Base-by-base conservation (phyloP, 2,113 vertebrate species). In the Sakesphorus luctuosus region DNA sequence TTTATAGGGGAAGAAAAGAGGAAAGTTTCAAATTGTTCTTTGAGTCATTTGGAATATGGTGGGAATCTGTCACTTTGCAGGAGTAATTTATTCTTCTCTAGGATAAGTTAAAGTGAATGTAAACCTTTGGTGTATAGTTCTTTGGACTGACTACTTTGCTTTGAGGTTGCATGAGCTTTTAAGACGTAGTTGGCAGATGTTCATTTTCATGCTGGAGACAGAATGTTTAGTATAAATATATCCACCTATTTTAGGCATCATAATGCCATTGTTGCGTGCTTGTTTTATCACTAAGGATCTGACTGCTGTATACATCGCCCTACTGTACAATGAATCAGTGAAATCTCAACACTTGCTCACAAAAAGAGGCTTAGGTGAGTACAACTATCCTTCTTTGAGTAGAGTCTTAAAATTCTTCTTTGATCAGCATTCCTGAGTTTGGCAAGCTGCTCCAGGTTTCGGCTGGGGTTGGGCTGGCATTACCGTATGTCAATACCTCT, bases 211-310 rank as follows among this genome's bases (percentile, higher is more conserved):
- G 31, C 23, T 53, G 26, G 80, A 77, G 50, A 84, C 84, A 80
- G 69, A 87, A 40, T 50, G 35, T 86, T 90, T 56, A 53, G 18
- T 84, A 35, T 75, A 81, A 95, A 92, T 89, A 78, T 36, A 84
- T 68, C 85, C 56, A 66, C 43, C 58, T 90, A 55, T 89, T 94
- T 90, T 88, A 93, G 73, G 86, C 94, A 93, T 46, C 28, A 24
- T 40, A 79, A 73, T 93, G 62, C 49, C 33, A 33, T 71, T 90
- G 68, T 84, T 88, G 56, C 0, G 0, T 75, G 73, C 59, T 90
- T 90, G 26, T 80, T 93, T 84, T 74, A 36, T 95, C 75, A n/a
- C 61, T 47, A 36, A 43, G 87, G 53, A 49, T 72, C 61, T 86
- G 85, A 53, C 67, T 87, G 56, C 58, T 72, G 33, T 7, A 10